Conservation (phyloP, 2,797 vertebrate genomes). For the Setipinna tenuifilis region DNA sequence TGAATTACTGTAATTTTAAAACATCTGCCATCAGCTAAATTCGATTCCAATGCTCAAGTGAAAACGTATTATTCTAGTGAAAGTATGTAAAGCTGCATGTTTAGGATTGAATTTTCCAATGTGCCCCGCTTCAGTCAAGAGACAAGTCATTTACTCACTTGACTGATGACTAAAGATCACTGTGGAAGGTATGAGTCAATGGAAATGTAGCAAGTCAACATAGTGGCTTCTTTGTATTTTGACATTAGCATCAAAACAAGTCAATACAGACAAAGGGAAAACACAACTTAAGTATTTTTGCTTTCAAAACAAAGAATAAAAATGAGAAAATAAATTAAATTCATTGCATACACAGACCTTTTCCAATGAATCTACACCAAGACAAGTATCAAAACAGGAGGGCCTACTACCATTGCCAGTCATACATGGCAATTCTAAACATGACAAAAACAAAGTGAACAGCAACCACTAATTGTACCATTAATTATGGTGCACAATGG, state of each 20-base stretch:
- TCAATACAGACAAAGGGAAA: background rate
- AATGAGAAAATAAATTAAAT: background rate
- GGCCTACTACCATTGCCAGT: background rate
- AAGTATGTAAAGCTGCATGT: too few species aligned
- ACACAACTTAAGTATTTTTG: background rate
- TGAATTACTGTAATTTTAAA: too few species aligned
- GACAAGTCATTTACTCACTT: background rate
- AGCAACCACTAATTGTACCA: background rate
- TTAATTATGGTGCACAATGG: background rate
- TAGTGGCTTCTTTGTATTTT: background rate
- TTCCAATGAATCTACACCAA: background rate
- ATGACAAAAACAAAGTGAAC: constrained; percentile 1
- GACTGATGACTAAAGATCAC: background rate
- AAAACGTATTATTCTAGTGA: too few species aligned
- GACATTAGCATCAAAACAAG: background rate
- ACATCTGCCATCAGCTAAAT: too few species aligned
- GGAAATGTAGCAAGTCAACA: background rate
- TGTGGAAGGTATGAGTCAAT: background rate
- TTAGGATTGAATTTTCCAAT: background rate
- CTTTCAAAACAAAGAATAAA: background rate
- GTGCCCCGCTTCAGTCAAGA: background rate
- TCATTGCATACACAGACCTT: background rate
- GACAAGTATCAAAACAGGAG: background rate
- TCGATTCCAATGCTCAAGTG: too few species aligned
- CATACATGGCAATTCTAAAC: background rate